phyloP scores from a whole-genome alignment of 2,113 vertebrate species.

The Oreochromis niloticus region DNA sequence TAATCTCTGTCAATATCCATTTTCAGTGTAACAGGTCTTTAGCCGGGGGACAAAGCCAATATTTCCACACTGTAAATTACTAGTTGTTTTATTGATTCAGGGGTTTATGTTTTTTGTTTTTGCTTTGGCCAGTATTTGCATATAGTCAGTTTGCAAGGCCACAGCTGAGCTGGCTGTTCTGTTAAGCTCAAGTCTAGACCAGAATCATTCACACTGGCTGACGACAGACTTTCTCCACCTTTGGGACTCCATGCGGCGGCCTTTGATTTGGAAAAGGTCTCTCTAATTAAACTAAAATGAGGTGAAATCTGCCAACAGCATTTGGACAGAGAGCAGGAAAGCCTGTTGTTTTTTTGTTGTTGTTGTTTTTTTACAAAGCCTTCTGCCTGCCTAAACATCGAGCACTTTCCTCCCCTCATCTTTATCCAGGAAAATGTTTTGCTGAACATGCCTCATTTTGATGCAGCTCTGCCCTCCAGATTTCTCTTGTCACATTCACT shows the following conservation, averaged over 20 bases:
- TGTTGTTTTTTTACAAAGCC: background rate
- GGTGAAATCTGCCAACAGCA: slow-evolving; percentile 3
- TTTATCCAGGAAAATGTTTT: slow-evolving; percentile 9
- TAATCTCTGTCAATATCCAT: slow-evolving; percentile 35
- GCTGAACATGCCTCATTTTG: background rate
- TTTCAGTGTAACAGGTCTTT: background rate
- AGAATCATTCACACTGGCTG: slow-evolving; percentile 18
- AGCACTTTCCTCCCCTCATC: background rate
- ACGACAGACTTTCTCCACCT: background rate
- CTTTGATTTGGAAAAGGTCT: slow-evolving; percentile 45
- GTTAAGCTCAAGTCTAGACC: slow-evolving; percentile 28
- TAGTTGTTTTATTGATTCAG: slow-evolving; percentile 28
- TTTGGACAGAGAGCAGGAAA: slow-evolving; percentile 9
- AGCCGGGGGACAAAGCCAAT: background rate
- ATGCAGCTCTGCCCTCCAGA: background rate
- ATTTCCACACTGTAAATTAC: slow-evolving; percentile 8
- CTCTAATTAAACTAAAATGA: slow-evolving; percentile 37
- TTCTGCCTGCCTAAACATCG: background rate
- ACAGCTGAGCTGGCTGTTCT: background rate
- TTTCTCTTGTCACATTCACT: background rate
- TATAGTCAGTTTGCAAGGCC: background rate
- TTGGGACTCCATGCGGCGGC: slow-evolving; percentile 1
- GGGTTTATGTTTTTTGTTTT: background rate
- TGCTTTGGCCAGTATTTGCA: background rate
- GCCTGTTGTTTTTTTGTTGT: background rate